Percentiles rank a stretch among this genome's conserved stretches.
Evolutionary conservation across 2,113 vertebrate genomes (phyloP).

Genomic region (Neolamprologus modestus): DNA sequence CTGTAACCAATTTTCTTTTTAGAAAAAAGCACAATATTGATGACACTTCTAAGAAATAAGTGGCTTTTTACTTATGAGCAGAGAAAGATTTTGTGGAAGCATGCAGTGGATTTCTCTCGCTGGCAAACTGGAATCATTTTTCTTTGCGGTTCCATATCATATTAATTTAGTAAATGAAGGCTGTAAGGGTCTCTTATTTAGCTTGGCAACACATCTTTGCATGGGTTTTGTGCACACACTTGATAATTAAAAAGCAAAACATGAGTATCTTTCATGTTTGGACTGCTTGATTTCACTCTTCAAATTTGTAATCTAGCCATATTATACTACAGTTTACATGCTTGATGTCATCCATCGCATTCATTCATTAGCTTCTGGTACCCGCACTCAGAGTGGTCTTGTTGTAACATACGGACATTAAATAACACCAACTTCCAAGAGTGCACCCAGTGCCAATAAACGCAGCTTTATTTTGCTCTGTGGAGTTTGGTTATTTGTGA

Average conservation of each 20-base stretch:
- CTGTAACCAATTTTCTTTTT: not conserved
- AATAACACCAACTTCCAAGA: not conserved
- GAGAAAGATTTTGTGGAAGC: not conserved
- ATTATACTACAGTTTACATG: not conserved
- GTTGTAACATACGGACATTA: not conserved
- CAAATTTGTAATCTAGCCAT: not conserved
- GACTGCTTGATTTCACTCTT: not conserved
- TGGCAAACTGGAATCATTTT: not conserved
- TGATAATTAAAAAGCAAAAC: not conserved
- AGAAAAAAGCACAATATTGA: not conserved
- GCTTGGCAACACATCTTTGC: not conserved
- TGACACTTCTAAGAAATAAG: not conserved
- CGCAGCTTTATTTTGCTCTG: slow-evolving; percentile 15
- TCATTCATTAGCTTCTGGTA: not conserved
- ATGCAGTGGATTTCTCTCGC: not conserved
- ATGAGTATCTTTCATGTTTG: not conserved
- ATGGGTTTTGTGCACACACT: not conserved
- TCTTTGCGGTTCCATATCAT: not conserved
- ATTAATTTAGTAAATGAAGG: not conserved
- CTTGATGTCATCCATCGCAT: not conserved
- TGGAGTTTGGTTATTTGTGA: slow-evolving; percentile 35
- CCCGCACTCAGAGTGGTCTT: slow-evolving; percentile 42
- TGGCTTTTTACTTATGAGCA: not conserved
- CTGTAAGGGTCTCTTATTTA: not conserved
- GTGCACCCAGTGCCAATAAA: slow-evolving; percentile 29